Evolutionary conservation across 2,113 vertebrate genomes (phyloP).

Genomic region (Isichthys henryi): DNA sequence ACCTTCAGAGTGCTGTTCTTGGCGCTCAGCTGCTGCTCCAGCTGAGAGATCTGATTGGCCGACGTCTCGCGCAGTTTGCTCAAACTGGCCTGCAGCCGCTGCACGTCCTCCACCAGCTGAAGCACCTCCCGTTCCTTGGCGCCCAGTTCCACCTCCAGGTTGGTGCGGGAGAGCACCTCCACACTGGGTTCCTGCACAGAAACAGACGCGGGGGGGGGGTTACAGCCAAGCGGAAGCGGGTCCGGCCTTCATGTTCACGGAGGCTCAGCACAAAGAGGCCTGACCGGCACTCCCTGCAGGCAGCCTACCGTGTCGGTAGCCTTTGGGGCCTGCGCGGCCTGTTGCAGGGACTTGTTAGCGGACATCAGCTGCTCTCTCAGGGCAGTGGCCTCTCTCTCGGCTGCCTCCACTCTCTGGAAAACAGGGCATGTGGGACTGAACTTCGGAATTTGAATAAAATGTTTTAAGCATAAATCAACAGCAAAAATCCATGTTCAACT

Average conservation of each 20-base stretch:
- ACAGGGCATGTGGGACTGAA: background rate
- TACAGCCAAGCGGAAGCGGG: background rate
- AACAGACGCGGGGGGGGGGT: background rate
- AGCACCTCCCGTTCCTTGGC: slow-evolving; percentile 92
- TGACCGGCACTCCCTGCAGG: background rate
- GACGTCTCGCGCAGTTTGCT: slow-evolving; percentile 87
- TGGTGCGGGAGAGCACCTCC: slow-evolving; percentile 76
- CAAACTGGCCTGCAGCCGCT: slow-evolving; percentile 94
- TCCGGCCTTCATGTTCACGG: background rate
- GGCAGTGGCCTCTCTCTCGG: slow-evolving; percentile 84
- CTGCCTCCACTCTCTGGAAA: slow-evolving; percentile 84
- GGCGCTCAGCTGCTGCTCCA: slow-evolving; percentile 87
- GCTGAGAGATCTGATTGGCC: slow-evolving; percentile 83
- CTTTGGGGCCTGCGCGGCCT: slow-evolving; percentile 77
- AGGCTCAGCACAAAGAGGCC: background rate
- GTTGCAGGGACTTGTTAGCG: slow-evolving; percentile 82
- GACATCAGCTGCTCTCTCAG: slow-evolving; percentile 86
- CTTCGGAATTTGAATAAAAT: background rate
- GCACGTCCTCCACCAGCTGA: slow-evolving; percentile 92
- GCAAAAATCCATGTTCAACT: background rate
- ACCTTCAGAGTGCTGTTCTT: slow-evolving; percentile 87
- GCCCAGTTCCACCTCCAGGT: slow-evolving; percentile 85
- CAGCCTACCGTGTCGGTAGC: slow-evolving; percentile 79
- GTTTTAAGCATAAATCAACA: background rate
- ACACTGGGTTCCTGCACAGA: slow-evolving; percentile 40